Conservation (phyloP, 2,113 vertebrate genomes). For the Bubo scandiacus region DNA sequence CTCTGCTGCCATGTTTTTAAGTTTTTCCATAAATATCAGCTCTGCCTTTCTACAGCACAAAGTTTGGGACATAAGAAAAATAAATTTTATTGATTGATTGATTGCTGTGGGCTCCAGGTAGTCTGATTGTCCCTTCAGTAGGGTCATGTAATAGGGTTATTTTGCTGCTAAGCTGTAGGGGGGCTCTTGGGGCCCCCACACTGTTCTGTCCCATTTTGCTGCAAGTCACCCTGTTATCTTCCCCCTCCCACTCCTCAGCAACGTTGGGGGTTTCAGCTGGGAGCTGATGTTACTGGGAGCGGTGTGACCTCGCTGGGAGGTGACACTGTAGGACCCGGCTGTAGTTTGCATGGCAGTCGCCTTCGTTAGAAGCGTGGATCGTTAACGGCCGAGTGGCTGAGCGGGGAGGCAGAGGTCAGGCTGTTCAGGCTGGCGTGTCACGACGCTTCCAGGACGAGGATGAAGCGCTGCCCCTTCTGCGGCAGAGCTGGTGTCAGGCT, state of each 20-base stretch:
- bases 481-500: background rate
- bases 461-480: background rate
- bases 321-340: background rate
- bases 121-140: background rate
- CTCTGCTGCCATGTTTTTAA: background rate
- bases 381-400: rapidly evolving
- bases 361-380: rapidly evolving
- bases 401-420: background rate
- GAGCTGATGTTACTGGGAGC: background rate
- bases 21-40: background rate
- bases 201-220: background rate
- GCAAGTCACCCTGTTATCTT: background rate
- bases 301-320: background rate
- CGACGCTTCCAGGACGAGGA: rapidly evolving
- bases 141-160: rapidly evolving
- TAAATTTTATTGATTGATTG: too few species aligned
- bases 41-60: background rate
- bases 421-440: background rate
- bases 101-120: background rate
- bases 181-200: rapidly evolving
- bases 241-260: rapidly evolving
- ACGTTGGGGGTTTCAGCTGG: rapidly evolving
- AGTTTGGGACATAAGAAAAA: background rate
- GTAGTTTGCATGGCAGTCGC: rapidly evolving
- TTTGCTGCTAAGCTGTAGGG: background rate